phyloP scores from a whole-genome alignment of 1,140 invertebrate species.

The Helicoverpa zea region DNA sequence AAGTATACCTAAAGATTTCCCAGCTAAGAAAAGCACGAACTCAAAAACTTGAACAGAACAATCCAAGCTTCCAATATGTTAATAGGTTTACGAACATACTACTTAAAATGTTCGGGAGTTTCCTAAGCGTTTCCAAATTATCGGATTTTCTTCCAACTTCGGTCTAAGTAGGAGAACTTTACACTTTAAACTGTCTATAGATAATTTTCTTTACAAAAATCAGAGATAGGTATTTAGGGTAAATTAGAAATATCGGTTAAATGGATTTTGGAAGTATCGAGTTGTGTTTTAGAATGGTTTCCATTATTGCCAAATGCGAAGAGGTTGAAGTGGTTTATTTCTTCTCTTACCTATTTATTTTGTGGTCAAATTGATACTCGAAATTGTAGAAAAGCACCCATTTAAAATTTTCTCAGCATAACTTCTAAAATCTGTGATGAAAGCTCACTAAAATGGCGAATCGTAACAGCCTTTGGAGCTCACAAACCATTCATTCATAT shows the following conservation, averaged over 20 bases:
- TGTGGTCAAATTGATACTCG: no score
- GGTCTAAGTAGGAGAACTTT: conserved; percentile 35
- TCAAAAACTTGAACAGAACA: neutral
- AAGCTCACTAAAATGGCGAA: no score
- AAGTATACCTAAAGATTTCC: no score
- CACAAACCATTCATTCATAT: no score
- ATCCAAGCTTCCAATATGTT: conserved; percentile 37
- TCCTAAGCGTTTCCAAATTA: conserved; percentile 43
- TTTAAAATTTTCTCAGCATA: no score
- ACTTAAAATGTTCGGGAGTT: conserved; percentile 36
- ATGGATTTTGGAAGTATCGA: neutral
- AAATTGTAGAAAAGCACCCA: no score
- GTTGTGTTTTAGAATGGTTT: no score
- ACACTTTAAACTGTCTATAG: conserved; percentile 40
- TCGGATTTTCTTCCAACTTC: conserved; percentile 44
- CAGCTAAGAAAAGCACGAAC: conserved; percentile 4
- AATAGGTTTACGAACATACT: conserved; percentile 47
- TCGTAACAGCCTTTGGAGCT: no score
- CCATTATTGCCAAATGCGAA: no score
- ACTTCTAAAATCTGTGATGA: no score
- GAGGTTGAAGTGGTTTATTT: no score
- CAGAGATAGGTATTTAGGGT: conserved; percentile 8
- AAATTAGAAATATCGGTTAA: neutral
- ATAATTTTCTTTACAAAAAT: conserved; percentile 32
- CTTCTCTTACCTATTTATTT: no score